A percentile compares a stretch with the other conserved stretches of the same genome.
phyloP scores from a whole-genome alignment of 1,140 invertebrate genomes.

The Lepidostoma basale region DNA sequence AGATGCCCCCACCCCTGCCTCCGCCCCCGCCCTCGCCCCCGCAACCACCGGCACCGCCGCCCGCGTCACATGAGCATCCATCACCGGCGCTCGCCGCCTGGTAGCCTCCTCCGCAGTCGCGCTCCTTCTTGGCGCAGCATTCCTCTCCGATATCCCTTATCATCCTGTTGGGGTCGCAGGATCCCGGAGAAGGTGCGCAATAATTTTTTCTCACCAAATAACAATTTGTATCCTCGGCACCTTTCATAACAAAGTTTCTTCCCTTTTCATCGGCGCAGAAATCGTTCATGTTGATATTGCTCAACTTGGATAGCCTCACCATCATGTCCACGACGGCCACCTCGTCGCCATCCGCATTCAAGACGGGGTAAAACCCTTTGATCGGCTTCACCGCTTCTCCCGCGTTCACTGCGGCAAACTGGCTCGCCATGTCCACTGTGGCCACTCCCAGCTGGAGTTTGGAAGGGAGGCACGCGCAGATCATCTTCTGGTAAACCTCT shows the following conservation, averaged over 20 bases:
- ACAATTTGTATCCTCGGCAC: background rate
- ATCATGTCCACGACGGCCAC: conserved; percentile 9
- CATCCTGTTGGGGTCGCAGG: conserved; percentile 3
- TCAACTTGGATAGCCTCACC: conserved; percentile 14
- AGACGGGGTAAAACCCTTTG: conserved; percentile 4
- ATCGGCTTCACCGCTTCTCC: conserved; percentile 10
- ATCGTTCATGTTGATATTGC: conserved; percentile 5
- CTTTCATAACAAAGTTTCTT: background rate
- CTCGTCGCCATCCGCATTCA: conserved; percentile 4
- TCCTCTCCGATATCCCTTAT: conserved; percentile 2
- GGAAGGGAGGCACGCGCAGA: background rate
- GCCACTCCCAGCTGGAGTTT: background rate
- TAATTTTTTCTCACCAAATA: conserved; percentile 8
- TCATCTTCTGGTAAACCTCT: background rate
- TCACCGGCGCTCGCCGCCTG: background rate
- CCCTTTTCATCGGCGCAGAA: background rate
- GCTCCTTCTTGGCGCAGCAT: background rate
- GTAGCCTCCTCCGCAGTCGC: background rate
- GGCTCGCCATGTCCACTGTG: background rate
- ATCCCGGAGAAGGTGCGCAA: background rate
- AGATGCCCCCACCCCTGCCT: background rate
- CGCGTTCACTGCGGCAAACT: background rate
- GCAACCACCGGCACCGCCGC: background rate
- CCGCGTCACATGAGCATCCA: background rate
- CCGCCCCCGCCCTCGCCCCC: conserved; percentile 5